Percentiles rank a stretch among this genome's conserved stretches.
phyloP scores from a whole-genome alignment of 2,888 invertebrate species.

The Neoscelio sp. region DNA sequence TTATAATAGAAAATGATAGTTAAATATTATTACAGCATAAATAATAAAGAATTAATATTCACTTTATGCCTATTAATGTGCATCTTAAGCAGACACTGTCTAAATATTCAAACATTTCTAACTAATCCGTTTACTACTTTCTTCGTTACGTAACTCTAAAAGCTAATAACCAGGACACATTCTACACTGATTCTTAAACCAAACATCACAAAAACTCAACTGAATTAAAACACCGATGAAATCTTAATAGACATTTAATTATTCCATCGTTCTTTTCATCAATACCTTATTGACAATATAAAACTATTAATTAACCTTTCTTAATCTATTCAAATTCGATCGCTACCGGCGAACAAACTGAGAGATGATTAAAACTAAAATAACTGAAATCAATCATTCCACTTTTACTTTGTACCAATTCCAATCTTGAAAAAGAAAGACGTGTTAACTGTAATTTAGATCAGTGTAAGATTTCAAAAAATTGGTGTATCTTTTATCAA shows the following conservation, averaged over 20 bases:
- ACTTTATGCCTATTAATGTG: conserved; percentile 2
- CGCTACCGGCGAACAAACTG: too few species aligned
- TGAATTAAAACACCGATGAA: conserved; percentile 5
- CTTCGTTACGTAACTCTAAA: conserved; percentile 44
- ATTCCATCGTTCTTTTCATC: background rate
- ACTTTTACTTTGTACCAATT: too few species aligned
- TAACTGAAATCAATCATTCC: too few species aligned
- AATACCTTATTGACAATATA: background rate
- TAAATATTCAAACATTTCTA: conserved; percentile 53
- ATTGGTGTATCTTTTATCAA: too few species aligned
- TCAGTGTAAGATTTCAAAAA: too few species aligned
- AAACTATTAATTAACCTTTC: conserved; percentile 22
- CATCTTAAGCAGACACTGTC: background rate
- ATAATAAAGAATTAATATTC: too few species aligned
- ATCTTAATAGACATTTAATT: conserved; percentile 8
- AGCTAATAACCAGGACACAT: conserved; percentile 60
- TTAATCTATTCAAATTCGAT: conserved; percentile 1
- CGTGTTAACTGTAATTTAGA: too few species aligned
- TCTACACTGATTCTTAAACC: background rate
- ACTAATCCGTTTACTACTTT: conserved; percentile 47
- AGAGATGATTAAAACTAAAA: too few species aligned
- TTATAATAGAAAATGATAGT: too few species aligned
- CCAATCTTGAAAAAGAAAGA: too few species aligned
- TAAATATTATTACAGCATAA: too few species aligned
- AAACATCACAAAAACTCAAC: background rate